phyloP scores from a whole-genome alignment of 2,888 invertebrate species.

The Cryptus viduatorius region DNA sequence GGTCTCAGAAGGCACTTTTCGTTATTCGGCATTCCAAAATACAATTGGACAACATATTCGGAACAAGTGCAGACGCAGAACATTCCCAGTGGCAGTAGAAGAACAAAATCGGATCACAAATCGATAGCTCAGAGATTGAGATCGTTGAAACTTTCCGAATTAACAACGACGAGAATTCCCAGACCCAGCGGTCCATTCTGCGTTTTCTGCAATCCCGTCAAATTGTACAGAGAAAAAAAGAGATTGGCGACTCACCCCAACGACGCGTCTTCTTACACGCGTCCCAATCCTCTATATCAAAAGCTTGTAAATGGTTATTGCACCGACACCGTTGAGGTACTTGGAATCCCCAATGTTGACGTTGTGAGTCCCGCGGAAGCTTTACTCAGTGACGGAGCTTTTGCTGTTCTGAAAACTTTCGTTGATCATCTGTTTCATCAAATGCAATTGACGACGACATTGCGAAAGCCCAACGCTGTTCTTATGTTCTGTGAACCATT shows the following conservation, averaged over 20 bases:
- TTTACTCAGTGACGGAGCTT: conserved; percentile 81
- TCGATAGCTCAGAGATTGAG: conserved; percentile 80
- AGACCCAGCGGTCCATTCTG: conserved; percentile 83
- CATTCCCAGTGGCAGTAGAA: conserved; percentile 53
- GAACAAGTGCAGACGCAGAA: conserved; percentile 75
- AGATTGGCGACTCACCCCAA: conserved; percentile 79
- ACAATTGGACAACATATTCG: conserved; percentile 77
- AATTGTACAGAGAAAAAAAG: conserved; percentile 82
- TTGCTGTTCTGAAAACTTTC: conserved; percentile 82
- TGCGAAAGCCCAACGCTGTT: conserved; percentile 83
- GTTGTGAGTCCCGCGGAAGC: conserved; percentile 84
- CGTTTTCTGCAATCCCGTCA: conserved; percentile 83
- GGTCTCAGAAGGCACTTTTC: conserved; percentile 82
- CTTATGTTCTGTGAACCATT: conserved; percentile 84
- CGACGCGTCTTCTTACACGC: conserved; percentile 79
- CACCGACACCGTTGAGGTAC: conserved; percentile 81
- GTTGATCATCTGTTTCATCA: conserved; percentile 84
- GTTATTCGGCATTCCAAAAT: conserved; percentile 83
- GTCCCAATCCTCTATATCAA: conserved; percentile 81
- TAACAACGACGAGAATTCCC: conserved; percentile 77
- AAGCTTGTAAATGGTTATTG: conserved; percentile 84
- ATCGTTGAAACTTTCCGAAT: conserved; percentile 79
- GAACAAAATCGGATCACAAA: conserved; percentile 79
- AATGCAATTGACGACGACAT: conserved; percentile 81
- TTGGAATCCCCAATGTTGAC: conserved; percentile 84